These are phyloP conservation scores for Electrophaes corylata DNA, from an alignment of 2,888 invertebrate genomes.

Conservation along the genomic window DNA sequence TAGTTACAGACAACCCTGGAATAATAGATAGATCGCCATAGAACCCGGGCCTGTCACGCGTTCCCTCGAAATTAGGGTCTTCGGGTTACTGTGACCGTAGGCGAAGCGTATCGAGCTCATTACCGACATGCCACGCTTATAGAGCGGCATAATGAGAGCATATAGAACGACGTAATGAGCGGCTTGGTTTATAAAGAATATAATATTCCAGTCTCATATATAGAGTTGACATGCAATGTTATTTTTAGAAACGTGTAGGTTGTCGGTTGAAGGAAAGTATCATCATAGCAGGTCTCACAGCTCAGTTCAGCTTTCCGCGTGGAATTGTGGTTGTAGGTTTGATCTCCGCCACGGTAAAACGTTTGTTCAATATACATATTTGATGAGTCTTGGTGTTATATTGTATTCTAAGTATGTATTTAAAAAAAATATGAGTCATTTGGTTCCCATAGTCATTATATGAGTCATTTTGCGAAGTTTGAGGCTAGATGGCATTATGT, in stretches of 20 bases:
- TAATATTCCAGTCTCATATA: slow-evolving; percentile 23
- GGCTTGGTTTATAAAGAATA: slow-evolving; percentile 17
- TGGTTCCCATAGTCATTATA: too few relatives aligned
- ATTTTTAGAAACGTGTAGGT: slow-evolving; percentile 2
- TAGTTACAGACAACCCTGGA: slow-evolving; percentile 24
- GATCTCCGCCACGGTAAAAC: too few relatives aligned
- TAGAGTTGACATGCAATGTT: slow-evolving; percentile 12
- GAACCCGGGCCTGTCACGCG: slow-evolving; percentile 26
- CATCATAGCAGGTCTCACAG: too few relatives aligned
- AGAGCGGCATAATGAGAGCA: slow-evolving; percentile 31
- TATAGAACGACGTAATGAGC: slow-evolving; percentile 23
- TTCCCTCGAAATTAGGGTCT: slow-evolving; percentile 29
- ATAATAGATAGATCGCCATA: slow-evolving; percentile 31
- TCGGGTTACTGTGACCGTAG: slow-evolving; percentile 32
- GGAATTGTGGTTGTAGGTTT: too few relatives aligned
- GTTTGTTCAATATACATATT: too few relatives aligned
- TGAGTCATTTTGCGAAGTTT: too few relatives aligned
- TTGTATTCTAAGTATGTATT: too few relatives aligned
- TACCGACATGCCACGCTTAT: slow-evolving; percentile 34
- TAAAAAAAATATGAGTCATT: too few relatives aligned
- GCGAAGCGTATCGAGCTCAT: slow-evolving; percentile 33
- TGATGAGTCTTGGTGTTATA: too few relatives aligned
- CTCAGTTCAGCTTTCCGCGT: too few relatives aligned
- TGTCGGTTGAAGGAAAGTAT: background rate
- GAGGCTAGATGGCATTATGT: too few relatives aligned